These are phyloP conservation scores for Empis stercorea DNA, from an alignment of 2,888 invertebrate species.

Conservation along the genomic window DNA sequence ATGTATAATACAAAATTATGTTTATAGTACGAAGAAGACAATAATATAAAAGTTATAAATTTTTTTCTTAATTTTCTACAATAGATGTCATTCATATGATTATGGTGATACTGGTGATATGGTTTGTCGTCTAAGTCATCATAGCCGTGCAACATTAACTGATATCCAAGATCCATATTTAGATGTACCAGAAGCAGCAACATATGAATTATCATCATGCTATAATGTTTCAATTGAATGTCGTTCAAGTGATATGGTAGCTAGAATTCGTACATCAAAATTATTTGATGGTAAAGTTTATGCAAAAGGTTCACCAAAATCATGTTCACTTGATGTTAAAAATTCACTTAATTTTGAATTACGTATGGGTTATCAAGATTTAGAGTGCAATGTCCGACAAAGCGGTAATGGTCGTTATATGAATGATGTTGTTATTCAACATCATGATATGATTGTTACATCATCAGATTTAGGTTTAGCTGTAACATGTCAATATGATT, in stretches of 20 bases:
- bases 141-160: conserved; percentile 74
- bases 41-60: no score
- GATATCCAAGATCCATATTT: conserved; percentile 84
- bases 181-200: conserved; percentile 81
- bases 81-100: conserved; percentile 81
- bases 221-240: conserved; percentile 92
- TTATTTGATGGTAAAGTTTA: conserved; percentile 89
- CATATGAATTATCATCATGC: conserved; percentile 84
- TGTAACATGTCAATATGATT: conserved; percentile 84
- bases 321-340: conserved; percentile 79
- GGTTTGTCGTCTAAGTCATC: conserved; percentile 85
- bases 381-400: conserved; percentile 85
- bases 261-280: conserved; percentile 81
- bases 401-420: conserved; percentile 73
- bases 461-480: conserved; percentile 84
- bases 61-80: no score
- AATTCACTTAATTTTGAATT: conserved; percentile 82
- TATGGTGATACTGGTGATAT: conserved; percentile 86
- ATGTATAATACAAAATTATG: no score
- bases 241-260: conserved; percentile 84
- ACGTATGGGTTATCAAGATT: conserved; percentile 81
- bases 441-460: conserved; percentile 88
- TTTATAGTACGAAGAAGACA: no score
- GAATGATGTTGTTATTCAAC: conserved; percentile 86
- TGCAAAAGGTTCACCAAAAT: conserved; percentile 86